Base-by-base conservation (phyloP, 2,797 vertebrate species). In the Micrastur ruficollis region DNA sequence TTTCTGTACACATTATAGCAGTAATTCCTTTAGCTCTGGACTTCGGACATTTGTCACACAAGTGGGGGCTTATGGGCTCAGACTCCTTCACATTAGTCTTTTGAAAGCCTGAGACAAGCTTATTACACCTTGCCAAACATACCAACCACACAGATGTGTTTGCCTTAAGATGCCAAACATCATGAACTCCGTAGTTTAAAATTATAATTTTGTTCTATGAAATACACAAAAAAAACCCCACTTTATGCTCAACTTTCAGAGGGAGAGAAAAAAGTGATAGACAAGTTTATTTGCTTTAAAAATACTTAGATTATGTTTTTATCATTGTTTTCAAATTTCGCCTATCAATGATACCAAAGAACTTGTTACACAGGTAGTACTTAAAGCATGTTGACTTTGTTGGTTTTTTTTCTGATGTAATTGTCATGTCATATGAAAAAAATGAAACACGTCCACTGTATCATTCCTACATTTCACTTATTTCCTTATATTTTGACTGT, bases 381-480 rank as follows among this genome's bases (percentile, higher is more conserved):
- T 23, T 22, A n/a, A 65, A 58, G 6, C n/a, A 61, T 1, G 1
- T 27, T 52, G 66, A 61, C 31, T 55, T 55, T 5, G 47, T 29
- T 42, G 31, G 8, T 4, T 22, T 38, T n/a, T 9, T 4, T 3
- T 8, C 22, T 5, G 1, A 15, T 13, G 19, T 15, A 36, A 80
- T 56, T 27, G 49, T 20, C 21, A 4, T 7, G 14, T 6, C 53
- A n/a, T 2, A 36, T n/a, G 8, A 6, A 65, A 74, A 50, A 62
- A 59, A 36, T 5, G 2, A 52, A 72, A 65, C 16, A 12, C 1
- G 1, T 4, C 25, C 23, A 11, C 13, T 21, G 5, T 10, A 7
- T 0, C 3, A 58, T 55, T 85, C 16, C 19, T 59, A n/a, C 12
- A 32, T 49, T 56, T 66, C 26, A 74, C 10, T 12, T 55, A 0